These are phyloP conservation scores for Pyrocephalus nanus DNA, from an alignment of 2,797 vertebrate species.

Conservation along the genomic window DNA sequence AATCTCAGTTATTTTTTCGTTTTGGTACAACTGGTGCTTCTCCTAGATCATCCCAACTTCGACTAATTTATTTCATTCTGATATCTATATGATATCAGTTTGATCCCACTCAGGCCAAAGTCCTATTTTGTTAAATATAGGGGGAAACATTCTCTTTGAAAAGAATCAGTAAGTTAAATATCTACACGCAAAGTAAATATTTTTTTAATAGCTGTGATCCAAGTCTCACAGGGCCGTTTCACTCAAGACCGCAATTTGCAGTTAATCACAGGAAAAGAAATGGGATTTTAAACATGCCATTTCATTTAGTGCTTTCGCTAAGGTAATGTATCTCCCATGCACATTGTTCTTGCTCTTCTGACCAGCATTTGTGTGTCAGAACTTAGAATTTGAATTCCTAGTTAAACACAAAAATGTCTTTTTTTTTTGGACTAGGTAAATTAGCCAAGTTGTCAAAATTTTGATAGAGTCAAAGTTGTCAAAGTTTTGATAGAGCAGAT, in stretches of 20 bases:
- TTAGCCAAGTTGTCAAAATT: neutral
- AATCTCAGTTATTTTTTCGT: neutral
- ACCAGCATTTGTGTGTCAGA: neutral
- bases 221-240: neutral
- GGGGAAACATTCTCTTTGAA: neutral
- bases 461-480: too few relatives aligned
- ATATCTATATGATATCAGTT: neutral
- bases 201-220: neutral
- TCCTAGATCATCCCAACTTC: neutral
- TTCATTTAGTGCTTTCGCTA: neutral
- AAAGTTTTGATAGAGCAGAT: neutral
- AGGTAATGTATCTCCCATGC: neutral
- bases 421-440: neutral
- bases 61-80: neutral
- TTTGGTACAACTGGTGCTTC: neutral
- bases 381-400: neutral
- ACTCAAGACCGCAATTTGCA: neutral
- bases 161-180: neutral
- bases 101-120: neutral
- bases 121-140: neutral
- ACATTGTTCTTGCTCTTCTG: neutral
- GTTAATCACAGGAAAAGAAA: neutral
- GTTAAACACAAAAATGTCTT: neutral
- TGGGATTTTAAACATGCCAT: accelerated
- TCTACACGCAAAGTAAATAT: neutral